Evolutionary conservation across 2,113 vertebrate genomes (phyloP).

Genomic region (Chinchilla lanigera): DNA sequence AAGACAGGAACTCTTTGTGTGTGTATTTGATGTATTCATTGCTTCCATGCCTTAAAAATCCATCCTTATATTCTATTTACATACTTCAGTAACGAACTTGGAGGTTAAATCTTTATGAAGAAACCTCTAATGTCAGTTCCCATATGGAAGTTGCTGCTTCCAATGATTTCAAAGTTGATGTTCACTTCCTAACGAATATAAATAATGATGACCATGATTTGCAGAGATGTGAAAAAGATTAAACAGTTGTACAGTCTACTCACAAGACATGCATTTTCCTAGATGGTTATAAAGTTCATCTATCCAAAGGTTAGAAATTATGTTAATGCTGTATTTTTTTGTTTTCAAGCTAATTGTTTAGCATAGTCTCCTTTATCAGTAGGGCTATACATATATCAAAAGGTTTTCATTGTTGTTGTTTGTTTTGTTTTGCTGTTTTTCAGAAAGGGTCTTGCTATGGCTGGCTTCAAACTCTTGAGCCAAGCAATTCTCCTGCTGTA

Average conservation of each 20-base stretch:
- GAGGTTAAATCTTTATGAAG: constrained; percentile 16
- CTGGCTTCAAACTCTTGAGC: background rate
- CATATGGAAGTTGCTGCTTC: background rate
- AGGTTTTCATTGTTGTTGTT: background rate
- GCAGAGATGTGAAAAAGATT: background rate
- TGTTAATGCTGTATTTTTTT: background rate
- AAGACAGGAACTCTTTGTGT: background rate
- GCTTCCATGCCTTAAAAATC: background rate
- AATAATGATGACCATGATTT: background rate
- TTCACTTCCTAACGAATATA: background rate
- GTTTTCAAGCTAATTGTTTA: background rate
- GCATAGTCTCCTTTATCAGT: background rate
- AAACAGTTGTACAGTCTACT: background rate
- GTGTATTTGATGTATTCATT: background rate
- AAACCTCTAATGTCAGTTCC: background rate
- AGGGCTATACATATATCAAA: background rate
- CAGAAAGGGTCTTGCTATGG: background rate
- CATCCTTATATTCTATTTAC: background rate
- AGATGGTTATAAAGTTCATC: background rate
- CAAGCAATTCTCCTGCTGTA: background rate
- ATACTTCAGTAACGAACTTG: background rate
- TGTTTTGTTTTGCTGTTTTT: background rate
- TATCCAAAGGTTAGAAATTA: background rate
- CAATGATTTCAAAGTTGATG: background rate
- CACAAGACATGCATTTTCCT: background rate